Conservation (phyloP, 2,113 vertebrate genomes). For the Tautogolabrus adspersus region DNA sequence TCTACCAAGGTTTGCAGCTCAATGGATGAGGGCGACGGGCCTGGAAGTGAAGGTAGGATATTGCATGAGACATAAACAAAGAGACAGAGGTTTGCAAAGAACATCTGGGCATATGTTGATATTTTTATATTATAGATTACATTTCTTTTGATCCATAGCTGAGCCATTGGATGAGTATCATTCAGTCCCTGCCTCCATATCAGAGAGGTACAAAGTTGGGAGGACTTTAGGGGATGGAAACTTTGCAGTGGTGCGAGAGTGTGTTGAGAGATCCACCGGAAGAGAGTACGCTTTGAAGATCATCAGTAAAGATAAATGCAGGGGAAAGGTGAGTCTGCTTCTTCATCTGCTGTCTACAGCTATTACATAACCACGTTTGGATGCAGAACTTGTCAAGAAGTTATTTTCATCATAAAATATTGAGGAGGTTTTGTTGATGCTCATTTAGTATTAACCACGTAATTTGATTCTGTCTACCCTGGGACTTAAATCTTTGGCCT, state of each 20-base stretch:
- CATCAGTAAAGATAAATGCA: slow-evolving; percentile 97
- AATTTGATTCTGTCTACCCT: neutral
- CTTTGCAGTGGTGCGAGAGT: slow-evolving; percentile 97
- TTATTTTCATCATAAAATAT: too few species aligned
- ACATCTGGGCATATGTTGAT: neutral
- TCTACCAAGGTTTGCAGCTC: slow-evolving; percentile 99
- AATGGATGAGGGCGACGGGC: slow-evolving; percentile 95
- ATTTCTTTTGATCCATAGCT: slow-evolving; percentile 67
- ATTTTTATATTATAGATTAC: neutral
- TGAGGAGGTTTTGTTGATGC: too few species aligned
- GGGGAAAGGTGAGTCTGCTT: slow-evolving; percentile 91
- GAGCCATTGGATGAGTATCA: slow-evolving; percentile 90
- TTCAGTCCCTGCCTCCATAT: slow-evolving; percentile 92
- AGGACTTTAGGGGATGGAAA: slow-evolving; percentile 96
- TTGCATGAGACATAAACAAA: too few species aligned
- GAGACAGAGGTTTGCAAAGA: neutral
- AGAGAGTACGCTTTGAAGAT: slow-evolving; percentile 98
- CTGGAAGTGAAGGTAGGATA: slow-evolving; percentile 88
- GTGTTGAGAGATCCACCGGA: slow-evolving; percentile 96
- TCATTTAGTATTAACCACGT: too few species aligned
- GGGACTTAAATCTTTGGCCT: neutral
- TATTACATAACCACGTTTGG: neutral
- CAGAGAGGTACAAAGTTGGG: slow-evolving; percentile 96
- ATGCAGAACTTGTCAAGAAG: too few species aligned
- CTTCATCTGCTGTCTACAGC: neutral